Conservation (phyloP, 2,113 vertebrate species). For the Mustela nigripes region DNA sequence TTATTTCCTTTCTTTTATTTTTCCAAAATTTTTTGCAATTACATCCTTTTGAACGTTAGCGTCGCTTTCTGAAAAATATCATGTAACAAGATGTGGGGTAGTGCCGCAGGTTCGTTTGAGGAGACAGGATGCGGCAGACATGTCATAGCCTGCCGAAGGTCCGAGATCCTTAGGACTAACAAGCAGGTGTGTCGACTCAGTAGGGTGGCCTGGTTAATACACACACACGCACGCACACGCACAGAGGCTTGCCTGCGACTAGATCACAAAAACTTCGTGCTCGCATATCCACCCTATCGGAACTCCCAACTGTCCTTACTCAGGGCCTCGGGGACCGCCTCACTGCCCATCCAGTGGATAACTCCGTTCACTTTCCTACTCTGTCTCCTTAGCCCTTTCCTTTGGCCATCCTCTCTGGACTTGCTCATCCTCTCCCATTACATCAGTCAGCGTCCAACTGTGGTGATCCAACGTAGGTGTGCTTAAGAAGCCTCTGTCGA, state of each 20-base stretch:
- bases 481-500: neutral
- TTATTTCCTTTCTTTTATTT: neutral
- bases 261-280: neutral
- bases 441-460: neutral
- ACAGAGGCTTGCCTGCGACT: neutral
- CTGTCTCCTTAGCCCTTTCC: neutral
- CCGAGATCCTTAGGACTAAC: neutral
- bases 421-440: neutral
- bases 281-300: neutral
- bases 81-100: neutral
- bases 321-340: neutral
- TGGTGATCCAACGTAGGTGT: neutral
- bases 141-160: neutral
- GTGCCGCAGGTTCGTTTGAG: neutral
- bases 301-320: neutral
- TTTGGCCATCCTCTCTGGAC: neutral
- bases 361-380: neutral
- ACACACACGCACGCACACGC: no score
- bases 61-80: constrained; percentile 11
- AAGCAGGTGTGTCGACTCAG: neutral
- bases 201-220: neutral
- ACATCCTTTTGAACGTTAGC: neutral
- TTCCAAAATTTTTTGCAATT: neutral
- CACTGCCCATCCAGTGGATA: neutral
- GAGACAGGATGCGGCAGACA: neutral